Base-by-base conservation (phyloP, 2,113 vertebrate genomes). In the Vulpes vulpes region DNA sequence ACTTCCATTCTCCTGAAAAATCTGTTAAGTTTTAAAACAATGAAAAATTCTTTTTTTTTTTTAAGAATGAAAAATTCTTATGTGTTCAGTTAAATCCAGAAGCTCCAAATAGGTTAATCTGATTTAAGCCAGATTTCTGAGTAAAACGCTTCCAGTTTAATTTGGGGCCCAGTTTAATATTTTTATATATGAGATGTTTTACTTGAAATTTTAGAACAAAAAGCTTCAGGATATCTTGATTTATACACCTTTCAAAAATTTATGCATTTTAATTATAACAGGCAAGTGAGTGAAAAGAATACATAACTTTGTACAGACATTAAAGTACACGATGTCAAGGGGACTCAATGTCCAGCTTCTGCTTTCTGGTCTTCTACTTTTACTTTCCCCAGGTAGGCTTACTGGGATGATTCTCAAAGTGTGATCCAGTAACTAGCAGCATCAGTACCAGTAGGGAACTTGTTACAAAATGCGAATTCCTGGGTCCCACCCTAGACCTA, bases 41-140 rank as follows among this genome's bases (percentile, higher is more conserved):
- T 67, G 32, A 86, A 92, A 93, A 93, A 59, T 62, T 95, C 15
- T 84, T 84, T 43, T 43, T 43, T 43, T 43, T 43, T 43, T 43
- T 43, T 43, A 43, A 90, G 74, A 67, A 43, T 67, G 32, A 86
- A 92, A 93, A 93, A 59, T 62, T 95, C 15, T 84, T 84, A 59
- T 43, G 30, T 74, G 23, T 67, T 30, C 89, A 80, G 27, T 83
- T 95, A 95, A 96, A 92, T 79, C 23, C 43, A 96, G 60, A 94
- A 49, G 38, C 5, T 62, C 83, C 81, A 94, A 96, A 85, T 23
- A 94, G 11, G 67, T 94, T 93, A 91, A 92, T 84, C 20, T 82
- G 20, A 49, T 78, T 97, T 97, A 93, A 83, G 88, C 76, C 83
- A 92, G 4, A 76, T 95, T 93, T 82, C 73, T 95, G 59, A 97